Base-by-base conservation (phyloP, 1,140 invertebrate species). In the Lepidostoma basale region DNA sequence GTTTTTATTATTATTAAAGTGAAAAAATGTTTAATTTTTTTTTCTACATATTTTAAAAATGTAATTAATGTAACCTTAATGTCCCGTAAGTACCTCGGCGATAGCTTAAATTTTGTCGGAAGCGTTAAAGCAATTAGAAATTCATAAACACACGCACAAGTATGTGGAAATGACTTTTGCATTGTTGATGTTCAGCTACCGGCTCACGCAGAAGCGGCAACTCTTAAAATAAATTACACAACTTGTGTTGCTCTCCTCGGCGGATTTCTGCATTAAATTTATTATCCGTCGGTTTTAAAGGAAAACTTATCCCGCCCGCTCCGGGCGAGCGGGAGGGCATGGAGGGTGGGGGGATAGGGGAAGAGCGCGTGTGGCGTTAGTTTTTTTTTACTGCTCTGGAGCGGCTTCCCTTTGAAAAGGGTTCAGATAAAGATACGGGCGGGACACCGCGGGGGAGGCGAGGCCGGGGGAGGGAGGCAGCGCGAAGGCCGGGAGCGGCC, bases 231-330 rank as follows among this genome's bases (percentile, higher is more conserved):
- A 56, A 56, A 56, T 56, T 56, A 56, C 52, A 56, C 5, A 36
- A 56, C 26, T 56, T 56, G 30, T 36, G 30, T 56, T 56, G 52
- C 52, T 56, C 36, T 56, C 14, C 30, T 56, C 36, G 52, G 52
- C 52, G 52, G 26, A 33, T 56, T 56, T 56, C 52, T 56, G 52
- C 52, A 56, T 56, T 33, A 56, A 56, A 56, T 56, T 56, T 56
- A 56, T 56, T 56, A 56, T 56, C 52, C 44, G 26, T 8, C 49
- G 52, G 52, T 36, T 56, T 56, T 56, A 56, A 56, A 56, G 52
- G 52, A 56, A 56, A 56, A 56, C 52, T 56, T 56, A 56, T 56
- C 8, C 26, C 26, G 28, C 26, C 36, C 14, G 28, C 26, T 28
- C 10, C 52, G 52, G 52, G 23, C n/a, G 47, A 30, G 47, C 3